Evolutionary conservation across 2,797 vertebrate genomes (phyloP), one percentile per base, ranked within the genome.

Genomic region (Cirrhinus mrigala): DNA sequence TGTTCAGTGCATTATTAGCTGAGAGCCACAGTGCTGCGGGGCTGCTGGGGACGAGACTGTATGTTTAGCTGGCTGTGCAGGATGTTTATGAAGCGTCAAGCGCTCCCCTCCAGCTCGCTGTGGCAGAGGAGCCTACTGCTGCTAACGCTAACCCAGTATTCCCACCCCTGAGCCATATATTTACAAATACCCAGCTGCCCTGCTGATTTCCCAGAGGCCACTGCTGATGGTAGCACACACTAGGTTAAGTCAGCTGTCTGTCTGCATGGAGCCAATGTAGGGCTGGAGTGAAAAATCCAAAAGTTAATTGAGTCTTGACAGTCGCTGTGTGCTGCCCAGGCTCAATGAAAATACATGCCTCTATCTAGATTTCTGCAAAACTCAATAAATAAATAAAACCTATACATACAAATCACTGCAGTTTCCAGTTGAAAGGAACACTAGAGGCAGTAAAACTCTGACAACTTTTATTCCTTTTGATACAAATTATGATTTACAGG

Each of bases 61-160:
- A 87, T 92, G 87, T 93, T 94, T 91, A 95, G 93, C 92, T 95
- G 93, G 90, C 90, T 89, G 82, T 86, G 87, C 90, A 94, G 91
- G 92, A 93, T 93, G 91, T 95, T 95, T 94, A 92, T 92, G 89
- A 88, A 91, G 93, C 86, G 81, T 68, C 85, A 93, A 92, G 90
- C 80, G 69, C 90, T 89, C 87, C 90, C 90, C 76, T 88, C 70
- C 75, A 66, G 62, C 69, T 68, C 60, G 82, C 74, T 48, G 58
- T 87, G 68, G 82, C 81, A 56, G 48, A 74, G 33, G n/a, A 82
- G 68, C 68, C 66, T 4, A 60, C 33, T 56, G 60, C 37, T 60
- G 15, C 40, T 78, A 44, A 85, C 8, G n/a, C 46, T 70, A 86
- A 85, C 24, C 56, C 33, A 52, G 27, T 44, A 33, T 52, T 50